Evolutionary conservation across 2,797 vertebrate genomes (phyloP).

Genomic region (Gallinago solitaria): DNA sequence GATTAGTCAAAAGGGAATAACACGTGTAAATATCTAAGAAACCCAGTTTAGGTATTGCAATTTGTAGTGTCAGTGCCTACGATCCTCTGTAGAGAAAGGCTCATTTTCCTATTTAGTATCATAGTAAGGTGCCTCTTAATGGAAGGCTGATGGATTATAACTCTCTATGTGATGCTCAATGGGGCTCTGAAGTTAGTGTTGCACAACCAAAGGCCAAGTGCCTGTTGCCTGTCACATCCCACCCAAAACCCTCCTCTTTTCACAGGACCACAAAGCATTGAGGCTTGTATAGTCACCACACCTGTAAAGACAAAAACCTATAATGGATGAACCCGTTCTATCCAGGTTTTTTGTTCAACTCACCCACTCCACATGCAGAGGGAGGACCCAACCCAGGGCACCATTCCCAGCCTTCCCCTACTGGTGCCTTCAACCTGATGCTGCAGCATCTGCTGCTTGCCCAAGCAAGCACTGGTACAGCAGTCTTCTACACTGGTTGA

Average conservation of each 20-base stretch:
- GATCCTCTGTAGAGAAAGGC: background rate
- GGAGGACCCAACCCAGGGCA: background rate
- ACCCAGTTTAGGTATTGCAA: background rate
- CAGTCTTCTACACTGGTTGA: background rate
- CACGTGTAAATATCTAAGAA: background rate
- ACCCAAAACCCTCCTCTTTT: background rate
- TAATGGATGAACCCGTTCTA: accelerated
- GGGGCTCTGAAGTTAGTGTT: background rate
- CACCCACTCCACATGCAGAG: accelerated
- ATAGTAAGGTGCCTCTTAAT: background rate
- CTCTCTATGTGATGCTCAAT: background rate
- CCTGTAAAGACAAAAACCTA: background rate
- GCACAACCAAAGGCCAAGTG: accelerated
- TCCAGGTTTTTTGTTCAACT: background rate
- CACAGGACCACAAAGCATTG: background rate
- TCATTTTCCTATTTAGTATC: background rate
- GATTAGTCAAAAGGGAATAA: background rate
- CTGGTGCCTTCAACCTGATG: background rate
- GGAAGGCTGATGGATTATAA: background rate
- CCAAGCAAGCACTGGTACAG: background rate
- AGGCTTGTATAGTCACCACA: background rate
- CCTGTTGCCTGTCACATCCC: background rate
- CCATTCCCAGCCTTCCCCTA: background rate
- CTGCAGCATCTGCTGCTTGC: background rate
- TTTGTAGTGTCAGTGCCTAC: background rate